These are phyloP conservation scores for Cladorhizidae sp. DNA, from an alignment of 37 sponge, comb jelly and placozoan genomes.

Conservation along the genomic window DNA sequence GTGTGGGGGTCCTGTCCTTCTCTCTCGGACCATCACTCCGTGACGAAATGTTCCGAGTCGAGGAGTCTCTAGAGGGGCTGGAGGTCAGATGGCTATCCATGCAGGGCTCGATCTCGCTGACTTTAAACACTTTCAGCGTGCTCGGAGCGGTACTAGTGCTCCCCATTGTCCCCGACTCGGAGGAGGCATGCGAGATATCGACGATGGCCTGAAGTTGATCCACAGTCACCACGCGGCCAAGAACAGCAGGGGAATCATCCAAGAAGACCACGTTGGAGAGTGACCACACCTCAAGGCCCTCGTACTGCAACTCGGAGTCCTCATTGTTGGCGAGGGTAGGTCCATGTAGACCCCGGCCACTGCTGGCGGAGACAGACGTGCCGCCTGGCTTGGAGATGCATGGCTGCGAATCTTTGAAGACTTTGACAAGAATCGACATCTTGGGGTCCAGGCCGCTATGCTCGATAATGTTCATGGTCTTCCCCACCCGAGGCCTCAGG, in stretches of 20 bases:
- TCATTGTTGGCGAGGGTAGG: not conserved
- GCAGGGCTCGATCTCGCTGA: slow-evolving; percentile 52
- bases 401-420: slow-evolving; percentile 14
- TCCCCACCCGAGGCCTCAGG: slow-evolving; percentile 60
- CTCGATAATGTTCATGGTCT: slow-evolving; percentile 53
- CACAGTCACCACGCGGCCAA: slow-evolving; percentile 70
- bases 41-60: not conserved
- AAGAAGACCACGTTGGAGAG: slow-evolving; percentile 66
- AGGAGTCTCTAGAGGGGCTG: not conserved
- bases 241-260: slow-evolving; percentile 63
- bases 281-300: slow-evolving; percentile 58
- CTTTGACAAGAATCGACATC: slow-evolving; percentile 45
- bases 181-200: slow-evolving; percentile 32
- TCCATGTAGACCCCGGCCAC: not conserved
- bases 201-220: slow-evolving; percentile 73
- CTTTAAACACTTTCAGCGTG: slow-evolving; percentile 53
- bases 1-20: too few species aligned
- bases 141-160: slow-evolving; percentile 7
- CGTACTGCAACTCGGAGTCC: not conserved
- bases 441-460: slow-evolving; percentile 40
- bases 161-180: not conserved
- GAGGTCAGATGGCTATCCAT: not conserved
- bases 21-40: too few species aligned
- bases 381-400: too few species aligned
- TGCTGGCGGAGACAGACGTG: too few species aligned